These are phyloP conservation scores for Aphelocoma californica DNA, from an alignment of 2,797 vertebrate species.

Conservation along the genomic window DNA sequence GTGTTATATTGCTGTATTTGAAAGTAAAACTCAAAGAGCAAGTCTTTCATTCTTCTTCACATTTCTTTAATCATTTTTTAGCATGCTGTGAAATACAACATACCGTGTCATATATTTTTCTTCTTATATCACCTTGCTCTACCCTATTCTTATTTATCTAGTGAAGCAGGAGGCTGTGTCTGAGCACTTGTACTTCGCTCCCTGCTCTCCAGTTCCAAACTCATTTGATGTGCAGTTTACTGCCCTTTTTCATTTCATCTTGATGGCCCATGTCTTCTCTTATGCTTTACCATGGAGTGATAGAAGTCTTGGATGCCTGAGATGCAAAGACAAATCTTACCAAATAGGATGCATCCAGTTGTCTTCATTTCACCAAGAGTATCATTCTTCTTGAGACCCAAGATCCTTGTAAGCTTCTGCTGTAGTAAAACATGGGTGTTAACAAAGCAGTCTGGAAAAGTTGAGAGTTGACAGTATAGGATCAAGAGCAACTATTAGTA, in stretches of 20 bases:
- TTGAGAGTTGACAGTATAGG: neutral
- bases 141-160: conserved; percentile 25
- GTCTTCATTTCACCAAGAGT: neutral
- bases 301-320: neutral
- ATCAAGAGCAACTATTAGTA: neutral
- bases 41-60: conserved; percentile 8
- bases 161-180: neutral
- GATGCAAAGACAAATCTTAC: neutral
- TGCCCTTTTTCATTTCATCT: neutral
- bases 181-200: neutral
- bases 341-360: neutral
- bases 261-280: neutral
- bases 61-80: conserved; percentile 58
- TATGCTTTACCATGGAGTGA: neutral
- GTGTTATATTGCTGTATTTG: neutral
- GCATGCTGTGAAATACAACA: conserved; percentile 43
- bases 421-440: neutral
- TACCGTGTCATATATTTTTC: neutral
- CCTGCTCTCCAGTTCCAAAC: neutral
- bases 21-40: conserved; percentile 19
- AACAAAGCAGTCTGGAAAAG: neutral
- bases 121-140: neutral
- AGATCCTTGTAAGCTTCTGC: neutral
- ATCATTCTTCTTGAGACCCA: neutral
- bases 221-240: neutral